Evolutionary conservation across 2,888 invertebrate species (phyloP), one percentile per base, ranked within the genome.

Genomic region (Tanaodytes sp.): DNA sequence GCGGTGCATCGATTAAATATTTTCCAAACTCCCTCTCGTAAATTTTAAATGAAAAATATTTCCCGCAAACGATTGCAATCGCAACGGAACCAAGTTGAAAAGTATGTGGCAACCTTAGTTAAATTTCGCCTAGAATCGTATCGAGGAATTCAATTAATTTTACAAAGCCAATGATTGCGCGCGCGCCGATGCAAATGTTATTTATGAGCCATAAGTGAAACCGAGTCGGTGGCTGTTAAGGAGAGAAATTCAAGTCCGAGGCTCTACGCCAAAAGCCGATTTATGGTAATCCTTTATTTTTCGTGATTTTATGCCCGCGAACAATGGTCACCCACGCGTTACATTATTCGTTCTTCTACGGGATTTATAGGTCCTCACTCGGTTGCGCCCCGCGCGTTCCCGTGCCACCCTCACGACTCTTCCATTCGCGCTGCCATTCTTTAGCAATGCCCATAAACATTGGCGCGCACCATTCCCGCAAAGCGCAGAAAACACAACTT

Each of bases 251-350:
- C 23, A 23, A 23, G 4, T 23, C 48, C 27, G 45, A 42, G 54
- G 45, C 15, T 30, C n/a, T 37, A 48, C 20, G 33, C 58, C 61
- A 43, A 71, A 71, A 72, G 30, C 36, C 54, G 62, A 76, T 80
- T 80, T 79, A 79, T 77, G 77, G 75, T 74, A 73, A 76, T 73
- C 77, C 77, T 76, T 77, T 75, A 72, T 71, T 72, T 75, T 76
- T 74, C 72, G 65, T 57, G 65, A 73, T 73, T 76, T 73, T 75
- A 74, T 74, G 73, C 46, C 18, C 73, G 67, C 73, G 73, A 78
- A 79, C 80, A 80, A 80, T 80, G 73, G 78, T 76, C 78, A 77
- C 79, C 80, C 77, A 80, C 80, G 75, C 77, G 75, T 77, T 75
- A 77, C 76, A 78, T 77, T 78, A 79, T 77, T 78, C 77, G 73